Evolutionary conservation across 2,888 invertebrate genomes (phyloP).

Genomic region (Stratiomys singularior): DNA sequence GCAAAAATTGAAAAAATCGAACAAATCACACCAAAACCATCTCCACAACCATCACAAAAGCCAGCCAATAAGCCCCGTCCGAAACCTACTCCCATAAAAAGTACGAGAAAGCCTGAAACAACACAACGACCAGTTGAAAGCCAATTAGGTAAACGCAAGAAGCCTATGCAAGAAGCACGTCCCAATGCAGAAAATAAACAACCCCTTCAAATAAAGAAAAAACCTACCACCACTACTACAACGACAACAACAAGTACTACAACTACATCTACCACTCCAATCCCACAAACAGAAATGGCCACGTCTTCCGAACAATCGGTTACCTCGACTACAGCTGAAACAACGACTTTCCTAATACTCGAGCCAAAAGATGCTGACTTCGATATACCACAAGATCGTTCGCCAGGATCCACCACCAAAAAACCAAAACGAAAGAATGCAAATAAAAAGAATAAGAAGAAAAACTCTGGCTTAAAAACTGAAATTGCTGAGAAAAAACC

Average conservation of each 20-base stretch:
- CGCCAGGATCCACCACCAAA: slow-evolving; percentile 52
- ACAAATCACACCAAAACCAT: slow-evolving; percentile 47
- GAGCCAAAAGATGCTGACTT: slow-evolving; percentile 56
- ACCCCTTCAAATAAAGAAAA: not conserved
- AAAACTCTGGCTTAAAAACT: slow-evolving; percentile 48
- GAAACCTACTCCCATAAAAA: slow-evolving; percentile 58
- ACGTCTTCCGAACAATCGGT: slow-evolving; percentile 52
- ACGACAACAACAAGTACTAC: slow-evolving; percentile 28
- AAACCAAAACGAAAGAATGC: slow-evolving; percentile 54
- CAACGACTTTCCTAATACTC: slow-evolving; percentile 54
- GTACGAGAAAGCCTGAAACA: slow-evolving; percentile 52
- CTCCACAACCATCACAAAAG: slow-evolving; percentile 57
- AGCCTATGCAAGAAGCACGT: slow-evolving; percentile 43
- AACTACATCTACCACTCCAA: slow-evolving; percentile 37
- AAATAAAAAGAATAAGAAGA: slow-evolving; percentile 51
- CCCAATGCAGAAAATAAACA: slow-evolving; percentile 5
- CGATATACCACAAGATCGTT: slow-evolving; percentile 55
- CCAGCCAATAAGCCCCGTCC: slow-evolving; percentile 57
- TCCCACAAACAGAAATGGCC: slow-evolving; percentile 57
- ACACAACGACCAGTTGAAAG: slow-evolving; percentile 59
- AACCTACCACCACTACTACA: not conserved
- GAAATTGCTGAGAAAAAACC: slow-evolving; percentile 52
- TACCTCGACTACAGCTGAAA: slow-evolving; percentile 47
- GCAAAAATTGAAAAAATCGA: slow-evolving; percentile 49
- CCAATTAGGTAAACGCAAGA: slow-evolving; percentile 51